Evolutionary conservation across 2,797 vertebrate species (phyloP).

Genomic region (Triplophysa yarkandensis): DNA sequence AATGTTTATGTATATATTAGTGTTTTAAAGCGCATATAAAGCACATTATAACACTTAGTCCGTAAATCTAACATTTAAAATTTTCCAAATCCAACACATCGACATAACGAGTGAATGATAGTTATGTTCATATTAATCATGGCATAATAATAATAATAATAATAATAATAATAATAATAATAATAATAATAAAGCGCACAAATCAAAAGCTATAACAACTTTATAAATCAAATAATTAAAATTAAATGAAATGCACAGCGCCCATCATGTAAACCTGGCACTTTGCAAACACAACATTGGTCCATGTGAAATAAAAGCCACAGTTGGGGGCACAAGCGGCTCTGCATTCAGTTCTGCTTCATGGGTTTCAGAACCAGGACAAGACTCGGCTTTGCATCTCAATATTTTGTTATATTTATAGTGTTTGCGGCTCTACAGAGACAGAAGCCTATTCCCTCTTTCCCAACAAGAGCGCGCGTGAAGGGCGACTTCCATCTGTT

Average conservation of each 20-base stretch:
- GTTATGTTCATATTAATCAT: no score
- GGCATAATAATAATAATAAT: no score
- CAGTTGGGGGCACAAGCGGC: not conserved
- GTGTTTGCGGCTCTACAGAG: not conserved
- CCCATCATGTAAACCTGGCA: not conserved
- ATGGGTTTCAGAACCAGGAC: slow-evolving; percentile 2
- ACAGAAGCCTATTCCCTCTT: slow-evolving; percentile 9
- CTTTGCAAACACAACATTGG: not conserved
- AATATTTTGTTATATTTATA: slow-evolving; percentile 32
- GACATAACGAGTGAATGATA: no score
- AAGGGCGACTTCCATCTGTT: slow-evolving; percentile 29
- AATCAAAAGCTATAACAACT: not conserved
- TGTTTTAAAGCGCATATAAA: no score
- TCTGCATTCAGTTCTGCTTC: slow-evolving; percentile 31
- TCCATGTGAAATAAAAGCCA: not conserved
- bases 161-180: no score
- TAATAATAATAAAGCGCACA: no score
- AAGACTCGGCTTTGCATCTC: slow-evolving; percentile 8
- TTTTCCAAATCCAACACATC: no score
- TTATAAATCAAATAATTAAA: not conserved
- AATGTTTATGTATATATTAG: no score
- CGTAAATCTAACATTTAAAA: no score
- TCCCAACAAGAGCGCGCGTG: not conserved
- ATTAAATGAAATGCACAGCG: not conserved
- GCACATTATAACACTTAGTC: no score